Conservation (phyloP, 2,797 vertebrate species). For the Rhinophrynus dorsalis region DNA sequence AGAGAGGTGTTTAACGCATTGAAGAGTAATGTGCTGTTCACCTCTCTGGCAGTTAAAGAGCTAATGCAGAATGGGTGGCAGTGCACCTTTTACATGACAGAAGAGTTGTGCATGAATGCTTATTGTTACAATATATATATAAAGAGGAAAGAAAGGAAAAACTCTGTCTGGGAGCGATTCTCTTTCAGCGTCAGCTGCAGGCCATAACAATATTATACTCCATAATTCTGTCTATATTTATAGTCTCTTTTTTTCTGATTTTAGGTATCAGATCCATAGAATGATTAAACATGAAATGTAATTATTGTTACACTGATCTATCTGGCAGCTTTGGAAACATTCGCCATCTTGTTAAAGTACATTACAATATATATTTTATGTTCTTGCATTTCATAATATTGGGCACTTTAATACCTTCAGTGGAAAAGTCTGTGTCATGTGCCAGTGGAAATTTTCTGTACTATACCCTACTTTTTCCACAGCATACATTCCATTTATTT, state of each 20-base stretch:
- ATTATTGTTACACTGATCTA: slow-evolving; percentile 1
- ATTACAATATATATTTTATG: slow-evolving; percentile 44
- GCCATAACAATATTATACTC: slow-evolving; percentile 3
- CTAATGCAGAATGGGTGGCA: too few relatives aligned
- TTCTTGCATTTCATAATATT: slow-evolving; percentile 49
- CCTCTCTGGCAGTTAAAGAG: too few relatives aligned
- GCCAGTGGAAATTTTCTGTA: slow-evolving; percentile 55
- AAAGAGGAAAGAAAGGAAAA: too few relatives aligned
- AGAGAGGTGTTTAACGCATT: too few relatives aligned
- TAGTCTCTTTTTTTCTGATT: slow-evolving; percentile 11
- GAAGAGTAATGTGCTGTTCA: too few relatives aligned
- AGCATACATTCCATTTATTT: slow-evolving; percentile 42
- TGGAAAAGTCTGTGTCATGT: slow-evolving; percentile 38
- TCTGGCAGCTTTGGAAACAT: slow-evolving; percentile 5
- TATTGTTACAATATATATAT: too few relatives aligned
- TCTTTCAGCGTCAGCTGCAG: neutral
- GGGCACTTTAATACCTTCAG: slow-evolving; percentile 49
- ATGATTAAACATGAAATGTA: slow-evolving; percentile 19
- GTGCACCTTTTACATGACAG: too few relatives aligned
- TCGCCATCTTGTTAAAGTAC: slow-evolving; percentile 45
- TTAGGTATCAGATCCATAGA: neutral
- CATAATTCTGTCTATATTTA: neutral
- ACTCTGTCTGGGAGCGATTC: slow-evolving; percentile 11
- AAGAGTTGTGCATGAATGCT: too few relatives aligned
- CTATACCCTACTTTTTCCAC: slow-evolving; percentile 25